Conservation (phyloP, 2,797 vertebrate genomes). For the Anolis apletophallus region DNA sequence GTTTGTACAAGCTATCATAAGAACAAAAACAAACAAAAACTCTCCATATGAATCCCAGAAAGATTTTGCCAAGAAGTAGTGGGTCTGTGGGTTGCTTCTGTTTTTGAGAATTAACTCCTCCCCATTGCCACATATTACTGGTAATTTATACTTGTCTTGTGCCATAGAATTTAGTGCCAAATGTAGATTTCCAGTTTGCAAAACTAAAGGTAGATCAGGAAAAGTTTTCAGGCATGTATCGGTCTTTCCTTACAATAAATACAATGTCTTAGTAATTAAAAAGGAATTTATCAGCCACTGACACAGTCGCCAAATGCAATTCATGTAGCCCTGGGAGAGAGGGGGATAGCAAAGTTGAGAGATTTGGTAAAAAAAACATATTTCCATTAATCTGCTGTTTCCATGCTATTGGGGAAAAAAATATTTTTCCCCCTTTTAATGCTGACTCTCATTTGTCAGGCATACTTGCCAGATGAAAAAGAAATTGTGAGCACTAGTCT, state of each 20-base stretch:
- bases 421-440: neutral
- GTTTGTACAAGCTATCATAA: neutral
- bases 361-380: neutral
- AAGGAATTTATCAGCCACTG: constrained; percentile 18
- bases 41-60: neutral
- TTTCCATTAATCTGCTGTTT: neutral
- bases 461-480: constrained; percentile 34
- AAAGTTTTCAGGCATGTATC: neutral
- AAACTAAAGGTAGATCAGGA: constrained; percentile 19
- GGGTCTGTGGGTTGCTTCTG: constrained; percentile 20
- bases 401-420: neutral
- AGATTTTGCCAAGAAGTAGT: neutral
- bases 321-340: neutral
- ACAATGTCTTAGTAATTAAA: constrained; percentile 26
- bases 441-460: constrained; percentile 36
- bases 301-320: constrained; percentile 13
- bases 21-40: neutral
- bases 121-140: neutral
- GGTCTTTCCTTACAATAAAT: constrained; percentile 2
- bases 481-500: constrained; percentile 51
- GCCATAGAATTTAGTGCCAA: constrained; percentile 32
- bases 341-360: neutral
- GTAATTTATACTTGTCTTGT: neutral
- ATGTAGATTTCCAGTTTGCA: constrained; percentile 37
- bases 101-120: constrained; percentile 4